Evolutionary conservation across 2,797 vertebrate genomes (phyloP).

Genomic region (Lagorchestes hirsutus): DNA sequence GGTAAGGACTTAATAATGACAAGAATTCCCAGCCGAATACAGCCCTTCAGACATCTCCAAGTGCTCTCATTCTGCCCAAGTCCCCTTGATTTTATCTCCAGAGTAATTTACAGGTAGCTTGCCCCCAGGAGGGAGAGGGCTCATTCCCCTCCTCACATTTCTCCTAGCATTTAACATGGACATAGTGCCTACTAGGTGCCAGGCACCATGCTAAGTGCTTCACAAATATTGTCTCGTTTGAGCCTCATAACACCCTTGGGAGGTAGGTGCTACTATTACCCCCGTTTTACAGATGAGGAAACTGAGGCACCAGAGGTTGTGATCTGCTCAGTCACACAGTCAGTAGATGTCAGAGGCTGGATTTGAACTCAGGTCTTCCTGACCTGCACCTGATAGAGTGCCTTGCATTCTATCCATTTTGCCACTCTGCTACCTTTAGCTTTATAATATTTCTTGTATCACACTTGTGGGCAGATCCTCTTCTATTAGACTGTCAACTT

Average conservation of each 20-base stretch:
- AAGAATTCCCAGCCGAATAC: not conserved
- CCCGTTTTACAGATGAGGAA: not conserved
- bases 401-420: not conserved
- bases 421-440: not conserved
- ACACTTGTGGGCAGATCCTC: not conserved
- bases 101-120: not conserved
- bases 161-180: not conserved
- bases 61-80: not conserved
- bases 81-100: not conserved
- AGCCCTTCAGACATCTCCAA: not conserved
- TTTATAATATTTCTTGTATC: not conserved
- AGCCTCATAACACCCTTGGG: not conserved
- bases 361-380: not conserved
- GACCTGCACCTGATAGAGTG: not conserved
- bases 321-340: not conserved
- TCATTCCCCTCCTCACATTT: not conserved
- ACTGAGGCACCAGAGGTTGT: not conserved
- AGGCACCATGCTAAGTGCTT: too few relatives aligned
- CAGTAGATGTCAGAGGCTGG: not conserved
- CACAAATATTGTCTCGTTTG: not conserved
- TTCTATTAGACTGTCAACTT: not conserved
- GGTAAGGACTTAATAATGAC: not conserved
- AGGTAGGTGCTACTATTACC: not conserved
- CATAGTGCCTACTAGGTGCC: not conserved
- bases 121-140: not conserved